Evolutionary conservation across 2,113 vertebrate genomes (phyloP).

Genomic region (Prietella phreatophila): DNA sequence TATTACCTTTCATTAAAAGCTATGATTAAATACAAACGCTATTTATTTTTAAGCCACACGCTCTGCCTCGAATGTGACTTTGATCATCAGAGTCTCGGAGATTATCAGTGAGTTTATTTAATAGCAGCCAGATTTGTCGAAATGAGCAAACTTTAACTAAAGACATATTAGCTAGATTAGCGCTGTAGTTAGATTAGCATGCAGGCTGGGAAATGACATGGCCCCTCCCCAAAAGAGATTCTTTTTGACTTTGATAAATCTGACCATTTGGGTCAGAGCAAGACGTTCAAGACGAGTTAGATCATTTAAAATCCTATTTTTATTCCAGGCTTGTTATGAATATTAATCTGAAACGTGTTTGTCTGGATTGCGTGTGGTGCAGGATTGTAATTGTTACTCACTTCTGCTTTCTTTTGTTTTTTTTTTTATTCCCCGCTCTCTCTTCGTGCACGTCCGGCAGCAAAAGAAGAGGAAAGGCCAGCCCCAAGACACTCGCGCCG

Average conservation of each 20-base stretch:
- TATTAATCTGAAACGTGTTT: not conserved
- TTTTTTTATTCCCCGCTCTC: not conserved
- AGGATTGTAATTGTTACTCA: not conserved
- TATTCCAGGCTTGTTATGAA: not conserved
- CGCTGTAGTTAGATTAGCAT: not conserved
- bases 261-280: not conserved
- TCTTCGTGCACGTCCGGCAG: constrained; percentile 59
- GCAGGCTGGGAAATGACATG: not conserved
- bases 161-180: not conserved
- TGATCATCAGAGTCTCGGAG: too few species aligned
- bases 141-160: not conserved
- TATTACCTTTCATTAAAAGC: not conserved
- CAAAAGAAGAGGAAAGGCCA: constrained; percentile 93
- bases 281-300: not conserved
- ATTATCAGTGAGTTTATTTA: too few species aligned
- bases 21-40: too few species aligned
- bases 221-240: not conserved
- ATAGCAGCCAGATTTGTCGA: too few species aligned
- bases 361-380: not conserved
- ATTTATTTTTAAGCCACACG: not conserved
- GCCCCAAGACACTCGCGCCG: constrained; percentile 82
- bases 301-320: not conserved
- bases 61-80: too few species aligned
- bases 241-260: not conserved
- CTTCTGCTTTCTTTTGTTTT: not conserved